Percentiles rank a stretch among this genome's conserved stretches.
Evolutionary conservation across 2,888 invertebrate species (phyloP).

Genomic region (Apamea crenata): DNA sequence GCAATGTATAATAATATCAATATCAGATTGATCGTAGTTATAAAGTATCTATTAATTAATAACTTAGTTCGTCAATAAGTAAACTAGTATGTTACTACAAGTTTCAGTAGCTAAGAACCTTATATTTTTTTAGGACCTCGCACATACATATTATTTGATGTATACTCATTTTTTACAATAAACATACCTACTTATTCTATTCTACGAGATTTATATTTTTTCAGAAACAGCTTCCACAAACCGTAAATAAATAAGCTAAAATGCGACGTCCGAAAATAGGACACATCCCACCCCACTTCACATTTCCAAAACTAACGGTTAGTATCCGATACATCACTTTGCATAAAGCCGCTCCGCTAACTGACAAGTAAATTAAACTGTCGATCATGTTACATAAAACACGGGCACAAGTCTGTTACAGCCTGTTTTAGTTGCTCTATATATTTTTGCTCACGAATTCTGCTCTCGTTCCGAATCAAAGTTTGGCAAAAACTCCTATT

Average conservation of each 20-base stretch:
- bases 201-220: too few relatives aligned
- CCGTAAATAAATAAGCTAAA: slow-evolving; percentile 9
- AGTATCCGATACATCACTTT: slow-evolving; percentile 62
- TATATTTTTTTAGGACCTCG: too few relatives aligned
- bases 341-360: slow-evolving; percentile 54
- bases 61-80: neutral
- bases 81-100: neutral
- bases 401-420: slow-evolving; percentile 35
- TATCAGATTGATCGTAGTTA: neutral
- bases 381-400: slow-evolving; percentile 66
- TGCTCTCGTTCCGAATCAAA: slow-evolving; percentile 17
- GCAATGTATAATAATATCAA: neutral
- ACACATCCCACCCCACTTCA: slow-evolving; percentile 17
- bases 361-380: slow-evolving; percentile 72
- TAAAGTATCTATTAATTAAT: neutral
- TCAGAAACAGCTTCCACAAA: neutral
- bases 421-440: slow-evolving; percentile 29
- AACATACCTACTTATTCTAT: too few relatives aligned
- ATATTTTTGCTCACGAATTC: slow-evolving; percentile 47
- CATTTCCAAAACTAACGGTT: slow-evolving; percentile 48
- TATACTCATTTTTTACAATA: too few relatives aligned
- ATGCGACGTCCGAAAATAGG: slow-evolving; percentile 21
- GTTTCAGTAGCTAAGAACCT: neutral
- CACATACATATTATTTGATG: too few relatives aligned
- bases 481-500: neutral